Conservation (phyloP, 2,113 vertebrate species). For the Alosa alosa region DNA sequence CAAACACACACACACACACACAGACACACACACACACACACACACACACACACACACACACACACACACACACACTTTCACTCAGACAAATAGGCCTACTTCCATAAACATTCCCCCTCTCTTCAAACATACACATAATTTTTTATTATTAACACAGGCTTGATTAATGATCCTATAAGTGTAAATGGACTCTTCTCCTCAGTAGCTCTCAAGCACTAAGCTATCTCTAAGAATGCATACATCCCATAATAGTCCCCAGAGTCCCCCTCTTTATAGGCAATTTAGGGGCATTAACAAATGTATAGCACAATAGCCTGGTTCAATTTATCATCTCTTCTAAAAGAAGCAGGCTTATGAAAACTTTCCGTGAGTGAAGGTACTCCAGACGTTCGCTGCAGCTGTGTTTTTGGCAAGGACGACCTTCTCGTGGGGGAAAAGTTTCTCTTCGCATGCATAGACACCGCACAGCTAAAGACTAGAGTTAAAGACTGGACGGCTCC, state of each 20-base stretch:
- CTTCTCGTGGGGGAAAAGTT: background rate
- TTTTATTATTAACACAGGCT: background rate
- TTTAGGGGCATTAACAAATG: background rate
- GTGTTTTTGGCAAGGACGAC: background rate
- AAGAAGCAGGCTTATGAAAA: background rate
- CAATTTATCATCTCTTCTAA: background rate
- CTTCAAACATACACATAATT: background rate
- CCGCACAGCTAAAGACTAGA: no score
- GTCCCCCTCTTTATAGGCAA: background rate
- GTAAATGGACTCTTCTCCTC: no score
- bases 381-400: background rate
- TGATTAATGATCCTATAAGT: background rate
- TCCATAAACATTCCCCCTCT: background rate
- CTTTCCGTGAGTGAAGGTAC: background rate
- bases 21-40: constrained; percentile 9
- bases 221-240: background rate
- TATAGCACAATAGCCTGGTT: background rate
- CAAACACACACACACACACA: constrained; percentile 1
- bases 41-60: constrained; percentile 4
- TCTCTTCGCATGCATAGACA: background rate
- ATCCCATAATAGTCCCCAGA: background rate
- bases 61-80: background rate
- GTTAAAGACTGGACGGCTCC: background rate
- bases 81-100: background rate
- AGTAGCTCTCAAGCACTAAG: background rate